These are phyloP conservation scores for Philopedon plagiatum DNA, from an alignment of 2,888 invertebrate genomes.

Conservation along the genomic window DNA sequence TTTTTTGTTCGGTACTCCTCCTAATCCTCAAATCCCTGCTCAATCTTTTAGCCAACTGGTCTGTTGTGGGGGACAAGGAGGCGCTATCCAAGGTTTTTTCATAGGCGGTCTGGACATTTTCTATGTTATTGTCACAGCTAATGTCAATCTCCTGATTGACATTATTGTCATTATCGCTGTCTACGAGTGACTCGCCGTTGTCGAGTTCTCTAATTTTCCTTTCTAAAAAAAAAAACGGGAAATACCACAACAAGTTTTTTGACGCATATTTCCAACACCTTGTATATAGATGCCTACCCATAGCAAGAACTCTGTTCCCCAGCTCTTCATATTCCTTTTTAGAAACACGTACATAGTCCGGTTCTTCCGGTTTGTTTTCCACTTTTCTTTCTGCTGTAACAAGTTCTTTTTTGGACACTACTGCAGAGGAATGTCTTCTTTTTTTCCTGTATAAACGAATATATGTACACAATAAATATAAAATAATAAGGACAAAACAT, in stretches of 20 bases:
- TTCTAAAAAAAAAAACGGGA: too few relatives aligned
- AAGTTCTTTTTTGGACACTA: conserved; percentile 36
- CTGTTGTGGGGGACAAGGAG: conserved; percentile 76
- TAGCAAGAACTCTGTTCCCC: conserved; percentile 80
- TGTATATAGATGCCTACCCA: conserved; percentile 62
- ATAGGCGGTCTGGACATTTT: conserved; percentile 80
- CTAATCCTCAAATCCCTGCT: conserved; percentile 83
- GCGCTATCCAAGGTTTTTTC: conserved; percentile 81
- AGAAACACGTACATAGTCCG: conserved; percentile 79
- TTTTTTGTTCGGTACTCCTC: conserved; percentile 77
- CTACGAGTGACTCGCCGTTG: conserved; percentile 53
- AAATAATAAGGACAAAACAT: too few relatives aligned
- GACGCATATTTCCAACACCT: too few relatives aligned
- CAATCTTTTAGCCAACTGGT: conserved; percentile 79
- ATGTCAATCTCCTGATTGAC: conserved; percentile 58
- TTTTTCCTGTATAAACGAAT: conserved; percentile 50
- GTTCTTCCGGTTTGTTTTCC: conserved; percentile 58
- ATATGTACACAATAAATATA: too few relatives aligned
- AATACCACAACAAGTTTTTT: too few relatives aligned
- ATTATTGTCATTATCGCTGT: conserved; percentile 62
- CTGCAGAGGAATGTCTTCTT: conserved; percentile 48
- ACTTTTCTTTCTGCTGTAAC: conserved; percentile 63
- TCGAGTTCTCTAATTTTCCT: conserved; percentile 60
- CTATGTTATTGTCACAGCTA: conserved; percentile 61
- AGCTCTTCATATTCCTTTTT: conserved; percentile 86